Percentiles rank a stretch among this genome's conserved stretches.
Evolutionary conservation across 2,888 invertebrate genomes (phyloP).

Genomic region (Conomelus anceps): DNA sequence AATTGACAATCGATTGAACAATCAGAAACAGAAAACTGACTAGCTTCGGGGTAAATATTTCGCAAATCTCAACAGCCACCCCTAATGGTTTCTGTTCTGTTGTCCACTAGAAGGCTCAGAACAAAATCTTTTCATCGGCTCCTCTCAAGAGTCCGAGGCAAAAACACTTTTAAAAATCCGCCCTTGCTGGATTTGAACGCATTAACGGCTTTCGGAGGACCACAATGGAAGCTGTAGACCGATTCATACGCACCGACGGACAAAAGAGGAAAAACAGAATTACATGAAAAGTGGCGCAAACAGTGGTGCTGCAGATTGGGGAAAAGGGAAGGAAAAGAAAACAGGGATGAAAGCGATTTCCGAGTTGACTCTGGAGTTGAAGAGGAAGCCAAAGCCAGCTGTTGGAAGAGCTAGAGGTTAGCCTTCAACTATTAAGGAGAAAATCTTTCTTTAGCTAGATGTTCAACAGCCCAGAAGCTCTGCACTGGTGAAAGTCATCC

Average conservation of each 20-base stretch:
- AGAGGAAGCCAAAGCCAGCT: neutral
- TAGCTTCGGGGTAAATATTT: neutral
- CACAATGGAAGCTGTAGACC: neutral
- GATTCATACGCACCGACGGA: neutral
- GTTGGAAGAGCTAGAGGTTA: neutral
- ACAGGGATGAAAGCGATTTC: neutral
- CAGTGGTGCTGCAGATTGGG: too few relatives aligned
- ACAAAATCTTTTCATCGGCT: neutral
- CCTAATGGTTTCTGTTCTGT: neutral
- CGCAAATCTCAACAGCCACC: neutral
- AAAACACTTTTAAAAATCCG: neutral
- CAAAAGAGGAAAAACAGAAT: neutral
- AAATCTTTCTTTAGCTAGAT: neutral
- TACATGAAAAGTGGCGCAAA: neutral
- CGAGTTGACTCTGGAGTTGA: too few relatives aligned
- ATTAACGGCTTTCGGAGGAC: neutral
- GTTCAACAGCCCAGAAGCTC: neutral
- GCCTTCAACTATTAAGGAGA: neutral
- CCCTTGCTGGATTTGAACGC: neutral
- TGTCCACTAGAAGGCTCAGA: neutral
- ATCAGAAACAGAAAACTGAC: neutral
- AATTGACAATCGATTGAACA: neutral
- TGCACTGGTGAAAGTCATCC: neutral
- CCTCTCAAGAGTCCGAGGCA: neutral
- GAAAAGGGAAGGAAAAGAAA: neutral